Evolutionary conservation across 2,113 vertebrate genomes (phyloP).

Genomic region (Raja brachyura): DNA sequence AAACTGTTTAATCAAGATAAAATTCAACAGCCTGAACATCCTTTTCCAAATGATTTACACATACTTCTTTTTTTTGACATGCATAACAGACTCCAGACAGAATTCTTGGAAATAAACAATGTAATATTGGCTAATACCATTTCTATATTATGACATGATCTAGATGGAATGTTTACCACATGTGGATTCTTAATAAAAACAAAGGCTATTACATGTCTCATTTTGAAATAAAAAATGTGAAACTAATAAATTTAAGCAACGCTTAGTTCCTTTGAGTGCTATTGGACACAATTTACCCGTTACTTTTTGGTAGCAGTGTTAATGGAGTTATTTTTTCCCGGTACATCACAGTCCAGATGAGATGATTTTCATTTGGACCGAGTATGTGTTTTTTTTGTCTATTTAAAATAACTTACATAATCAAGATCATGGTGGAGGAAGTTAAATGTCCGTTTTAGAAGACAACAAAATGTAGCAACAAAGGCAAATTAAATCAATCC

Average conservation of each 20-base stretch:
- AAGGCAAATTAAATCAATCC: not conserved
- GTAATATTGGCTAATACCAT: not conserved
- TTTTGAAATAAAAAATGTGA: not conserved
- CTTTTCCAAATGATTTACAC: not conserved
- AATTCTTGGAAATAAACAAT: not conserved
- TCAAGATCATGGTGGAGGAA: not conserved
- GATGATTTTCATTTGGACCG: not conserved
- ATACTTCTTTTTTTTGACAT: not conserved
- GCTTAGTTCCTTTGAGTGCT: not conserved
- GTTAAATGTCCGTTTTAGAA: too few species aligned
- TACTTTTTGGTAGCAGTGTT: not conserved
- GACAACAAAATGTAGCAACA: not conserved
- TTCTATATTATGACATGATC: slow-evolving; percentile 18
- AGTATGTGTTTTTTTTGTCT: not conserved
- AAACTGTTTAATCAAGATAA: slow-evolving; percentile 2
- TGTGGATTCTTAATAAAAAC: not conserved
- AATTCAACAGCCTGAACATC: not conserved
- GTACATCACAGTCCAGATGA: not conserved
- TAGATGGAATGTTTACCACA: not conserved
- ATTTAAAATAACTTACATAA: not conserved
- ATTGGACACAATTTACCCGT: not conserved
- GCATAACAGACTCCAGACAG: not conserved
- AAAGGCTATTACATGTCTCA: not conserved
- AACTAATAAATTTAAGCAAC: not conserved
- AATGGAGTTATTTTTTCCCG: not conserved